Evolutionary conservation across 1,140 invertebrate genomes (phyloP).

Genomic region (Neodiprion fabricii): DNA sequence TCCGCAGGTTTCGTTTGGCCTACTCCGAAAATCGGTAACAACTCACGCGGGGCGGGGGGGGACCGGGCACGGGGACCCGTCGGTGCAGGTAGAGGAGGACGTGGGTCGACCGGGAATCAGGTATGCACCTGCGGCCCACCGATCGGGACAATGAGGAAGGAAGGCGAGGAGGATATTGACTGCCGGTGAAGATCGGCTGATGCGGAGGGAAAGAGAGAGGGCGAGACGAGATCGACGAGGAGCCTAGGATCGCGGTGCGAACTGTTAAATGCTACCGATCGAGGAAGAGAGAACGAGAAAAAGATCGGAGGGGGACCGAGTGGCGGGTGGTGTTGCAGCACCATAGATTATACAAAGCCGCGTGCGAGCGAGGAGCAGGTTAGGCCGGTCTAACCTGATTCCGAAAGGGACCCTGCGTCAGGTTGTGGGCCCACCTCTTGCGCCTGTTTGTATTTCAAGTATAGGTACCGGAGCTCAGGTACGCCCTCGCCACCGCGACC

Average conservation of each 20-base stretch:
- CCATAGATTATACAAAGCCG: not conserved
- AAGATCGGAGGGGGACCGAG: not conserved
- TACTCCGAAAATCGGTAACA: too few relatives aligned
- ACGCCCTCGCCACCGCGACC: constrained; percentile 26
- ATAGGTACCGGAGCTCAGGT: constrained; percentile 31
- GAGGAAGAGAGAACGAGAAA: not conserved
- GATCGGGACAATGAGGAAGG: too few relatives aligned
- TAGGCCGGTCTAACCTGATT: constrained; percentile 64
- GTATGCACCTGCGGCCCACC: too few relatives aligned
- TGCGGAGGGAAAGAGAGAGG: not conserved
- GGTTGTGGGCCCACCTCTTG: constrained; percentile 55
- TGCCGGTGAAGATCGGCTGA: not conserved
- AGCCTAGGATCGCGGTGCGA: not conserved
- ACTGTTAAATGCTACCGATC: not conserved
- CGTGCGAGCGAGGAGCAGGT: constrained; percentile 48
- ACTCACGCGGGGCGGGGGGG: not conserved
- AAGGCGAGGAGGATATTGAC: too few relatives aligned
- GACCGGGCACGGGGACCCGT: too few relatives aligned
- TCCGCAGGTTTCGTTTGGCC: too few relatives aligned
- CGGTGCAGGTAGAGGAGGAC: too few relatives aligned
- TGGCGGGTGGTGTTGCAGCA: not conserved
- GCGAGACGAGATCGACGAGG: not conserved
- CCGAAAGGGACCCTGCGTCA: constrained; percentile 56
- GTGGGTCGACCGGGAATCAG: too few relatives aligned
- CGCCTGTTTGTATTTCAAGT: constrained; percentile 61